Evolutionary conservation across 2,113 vertebrate species (phyloP), one percentile per base, ranked within the genome.

Genomic region (Steatornis caripensis): DNA sequence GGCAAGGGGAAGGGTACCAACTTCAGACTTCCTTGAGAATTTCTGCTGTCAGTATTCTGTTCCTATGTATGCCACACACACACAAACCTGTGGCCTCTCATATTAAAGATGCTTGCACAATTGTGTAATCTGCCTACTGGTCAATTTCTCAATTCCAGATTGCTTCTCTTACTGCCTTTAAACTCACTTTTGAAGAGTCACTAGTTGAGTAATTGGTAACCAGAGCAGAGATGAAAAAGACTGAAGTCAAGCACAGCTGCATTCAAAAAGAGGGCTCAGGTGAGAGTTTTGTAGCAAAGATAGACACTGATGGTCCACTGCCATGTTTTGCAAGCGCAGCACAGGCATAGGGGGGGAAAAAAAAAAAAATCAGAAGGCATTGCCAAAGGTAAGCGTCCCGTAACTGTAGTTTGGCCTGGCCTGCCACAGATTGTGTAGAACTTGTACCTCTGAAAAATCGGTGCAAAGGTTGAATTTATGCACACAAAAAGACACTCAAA

Each of bases 1-100:
- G 19, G 21, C 13, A 84, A 34, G 6, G 16, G 14, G 9, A 55
- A 43, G 2, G 2, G 0, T 57, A 58, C 3, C 2, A 70, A 9
- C 55, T 77, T 84, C 39, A 64, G 39, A 62, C 9, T n/a, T 68
- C 10, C 9, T 24, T 23, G 8, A 72, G 36, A 61, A 76, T 20
- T 87, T 69, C 22, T 79, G 43, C 27, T n/a, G 24, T 23, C 26
- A 2, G 2, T n/a, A 57, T 36, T 79, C 45, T 27, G 30, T 29
- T 70, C 17, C 27, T 75, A 22, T 10, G 60, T 3, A 41, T 0
- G 6, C 6, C 27, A 55, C 39, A 68, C 26, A 75, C 0, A 45
- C 5, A 55, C 6, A 54, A 22, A n/a, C 17, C 12, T n/a, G 18
- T 15, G 32, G 30, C 41, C n/a, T 66, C 34, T 29, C 23, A 54